phyloP scores from a whole-genome alignment of 2,797 vertebrate genomes.

The Dermochelys coriacea region DNA sequence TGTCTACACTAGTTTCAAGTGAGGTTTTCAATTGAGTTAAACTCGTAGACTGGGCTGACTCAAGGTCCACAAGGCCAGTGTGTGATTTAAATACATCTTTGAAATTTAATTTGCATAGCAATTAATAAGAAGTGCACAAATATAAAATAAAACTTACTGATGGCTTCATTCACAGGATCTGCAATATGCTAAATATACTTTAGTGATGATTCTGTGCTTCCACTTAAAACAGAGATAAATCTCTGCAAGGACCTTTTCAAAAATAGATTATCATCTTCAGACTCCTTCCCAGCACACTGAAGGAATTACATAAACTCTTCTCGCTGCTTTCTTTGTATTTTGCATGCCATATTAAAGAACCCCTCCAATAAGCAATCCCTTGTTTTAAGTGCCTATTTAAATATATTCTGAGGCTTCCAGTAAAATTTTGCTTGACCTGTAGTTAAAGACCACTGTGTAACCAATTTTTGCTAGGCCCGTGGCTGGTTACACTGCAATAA shows the following conservation, averaged over 20 bases:
- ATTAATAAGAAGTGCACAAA: not conserved
- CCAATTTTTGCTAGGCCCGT: not conserved
- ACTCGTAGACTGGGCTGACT: not conserved
- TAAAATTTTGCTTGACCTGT: not conserved
- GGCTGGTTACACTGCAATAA: not conserved
- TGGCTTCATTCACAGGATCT: constrained; percentile 25
- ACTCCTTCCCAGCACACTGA: not conserved
- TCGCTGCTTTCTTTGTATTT: not conserved
- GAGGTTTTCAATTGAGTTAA: not conserved
- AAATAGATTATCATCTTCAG: not conserved
- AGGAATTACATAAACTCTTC: not conserved
- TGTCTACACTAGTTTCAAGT: not conserved
- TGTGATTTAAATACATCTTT: constrained; percentile 8
- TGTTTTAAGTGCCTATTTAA: not conserved
- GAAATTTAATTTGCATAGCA: not conserved
- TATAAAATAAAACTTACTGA: not conserved
- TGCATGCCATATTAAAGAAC: not conserved
- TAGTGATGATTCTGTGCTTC: constrained; percentile 48
- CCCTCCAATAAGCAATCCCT: not conserved
- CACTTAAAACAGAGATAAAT: not conserved
- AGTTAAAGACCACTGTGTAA: not conserved
- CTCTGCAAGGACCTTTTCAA: not conserved
- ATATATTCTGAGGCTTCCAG: not conserved
- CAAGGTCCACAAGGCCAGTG: not conserved
- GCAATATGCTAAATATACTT: constrained; percentile 23